Percentiles rank a stretch among this genome's conserved stretches.
These are phyloP conservation scores for Philypnodon macrostomus DNA, from an alignment of 2,797 vertebrate genomes.

Conservation along the genomic window DNA sequence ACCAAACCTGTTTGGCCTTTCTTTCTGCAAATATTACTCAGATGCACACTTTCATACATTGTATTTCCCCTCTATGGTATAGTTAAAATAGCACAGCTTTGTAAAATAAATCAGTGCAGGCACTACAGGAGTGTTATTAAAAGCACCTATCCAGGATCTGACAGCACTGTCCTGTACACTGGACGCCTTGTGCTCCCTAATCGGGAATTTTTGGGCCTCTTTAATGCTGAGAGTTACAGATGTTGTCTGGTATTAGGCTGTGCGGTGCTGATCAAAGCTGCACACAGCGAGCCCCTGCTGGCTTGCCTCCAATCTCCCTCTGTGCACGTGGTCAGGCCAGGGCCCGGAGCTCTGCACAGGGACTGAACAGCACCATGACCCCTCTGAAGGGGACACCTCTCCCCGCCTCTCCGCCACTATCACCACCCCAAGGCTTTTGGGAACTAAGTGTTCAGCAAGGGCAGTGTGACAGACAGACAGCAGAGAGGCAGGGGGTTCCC, in stretches of 20 bases:
- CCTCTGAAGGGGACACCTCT: constrained; percentile 24
- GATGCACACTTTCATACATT: constrained; percentile 1
- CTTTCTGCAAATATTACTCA: constrained; percentile 17
- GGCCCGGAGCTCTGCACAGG: constrained; percentile 30
- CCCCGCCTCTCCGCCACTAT: constrained; percentile 17
- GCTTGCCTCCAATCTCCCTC: constrained; percentile 61
- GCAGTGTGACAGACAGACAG: constrained; percentile 57
- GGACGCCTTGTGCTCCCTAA: constrained; percentile 45
- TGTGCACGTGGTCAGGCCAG: constrained; percentile 39
- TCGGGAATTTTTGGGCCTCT: constrained; percentile 64
- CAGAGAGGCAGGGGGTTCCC: constrained; percentile 21
- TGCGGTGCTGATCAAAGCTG: constrained; percentile 73
- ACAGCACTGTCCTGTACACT: constrained; percentile 57
- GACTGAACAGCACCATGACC: constrained; percentile 43
- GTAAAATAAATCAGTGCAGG: constrained; percentile 50
- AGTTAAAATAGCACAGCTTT: constrained; percentile 26
- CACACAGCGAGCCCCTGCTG: constrained; percentile 64
- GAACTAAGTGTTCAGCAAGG: constrained; percentile 27
- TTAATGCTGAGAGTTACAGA: constrained; percentile 70
- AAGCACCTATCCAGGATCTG: constrained; percentile 53
- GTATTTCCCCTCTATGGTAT: constrained; percentile 31
- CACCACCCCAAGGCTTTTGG: constrained; percentile 24
- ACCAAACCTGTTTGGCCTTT: constrained; percentile 15
- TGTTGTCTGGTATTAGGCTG: constrained; percentile 70
- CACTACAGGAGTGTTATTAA: constrained; percentile 43